These are phyloP conservation scores for Sula dactylatra DNA, from an alignment of 2,113 vertebrate genomes.

Conservation along the genomic window DNA sequence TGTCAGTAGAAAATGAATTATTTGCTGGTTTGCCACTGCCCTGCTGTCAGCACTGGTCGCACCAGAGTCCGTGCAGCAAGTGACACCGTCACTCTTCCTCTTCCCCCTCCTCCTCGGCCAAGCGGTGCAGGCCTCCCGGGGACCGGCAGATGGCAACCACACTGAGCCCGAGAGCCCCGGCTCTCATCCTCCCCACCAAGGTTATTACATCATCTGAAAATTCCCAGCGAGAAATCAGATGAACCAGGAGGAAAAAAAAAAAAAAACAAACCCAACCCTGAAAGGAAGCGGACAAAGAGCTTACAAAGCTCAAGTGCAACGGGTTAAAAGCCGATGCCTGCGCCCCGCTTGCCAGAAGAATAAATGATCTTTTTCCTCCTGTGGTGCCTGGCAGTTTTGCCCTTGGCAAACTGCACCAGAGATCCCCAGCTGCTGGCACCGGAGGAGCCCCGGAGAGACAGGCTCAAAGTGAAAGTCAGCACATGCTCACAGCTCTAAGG, in stretches of 20 bases:
- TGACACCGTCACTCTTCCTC: background rate
- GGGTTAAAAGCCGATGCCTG: background rate
- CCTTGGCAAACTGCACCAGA: background rate
- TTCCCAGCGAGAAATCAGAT: slow-evolving; percentile 26
- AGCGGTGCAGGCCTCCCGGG: background rate
- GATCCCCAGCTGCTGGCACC: background rate
- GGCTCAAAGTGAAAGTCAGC: slow-evolving; percentile 5
- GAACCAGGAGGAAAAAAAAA: background rate
- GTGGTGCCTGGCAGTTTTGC: background rate
- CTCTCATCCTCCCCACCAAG: slow-evolving; percentile 25
- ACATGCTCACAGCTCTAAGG: background rate
- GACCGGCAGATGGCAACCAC: slow-evolving; percentile 72
- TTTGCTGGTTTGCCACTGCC: background rate
- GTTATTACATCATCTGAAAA: slow-evolving; percentile 65
- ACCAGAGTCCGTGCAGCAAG: background rate
- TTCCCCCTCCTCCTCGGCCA: background rate
- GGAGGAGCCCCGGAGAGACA: background rate
- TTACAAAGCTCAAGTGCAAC: background rate
- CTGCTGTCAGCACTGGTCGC: background rate
- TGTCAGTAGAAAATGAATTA: background rate
- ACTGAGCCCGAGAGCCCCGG: background rate
- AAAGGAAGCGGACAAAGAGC: background rate
- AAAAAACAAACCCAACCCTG: background rate
- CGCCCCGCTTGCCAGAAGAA: background rate
- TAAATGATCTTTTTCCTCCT: background rate